Conservation (phyloP, 2,888 invertebrate species). For the Tinea pellionella region DNA sequence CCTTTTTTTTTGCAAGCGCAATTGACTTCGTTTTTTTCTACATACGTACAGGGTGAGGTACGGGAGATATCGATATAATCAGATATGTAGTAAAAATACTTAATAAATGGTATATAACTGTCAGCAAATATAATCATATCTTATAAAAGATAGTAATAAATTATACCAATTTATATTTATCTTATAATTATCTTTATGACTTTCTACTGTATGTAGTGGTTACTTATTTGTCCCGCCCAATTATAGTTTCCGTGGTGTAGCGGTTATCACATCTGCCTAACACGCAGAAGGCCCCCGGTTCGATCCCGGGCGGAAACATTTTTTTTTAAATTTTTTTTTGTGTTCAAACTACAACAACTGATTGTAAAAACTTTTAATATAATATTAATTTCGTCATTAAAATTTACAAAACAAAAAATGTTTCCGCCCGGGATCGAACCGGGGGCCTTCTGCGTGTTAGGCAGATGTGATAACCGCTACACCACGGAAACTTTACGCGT, state of each 20-base stretch:
- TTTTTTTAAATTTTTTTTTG: neutral
- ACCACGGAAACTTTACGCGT: conserved; percentile 74
- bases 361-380: too few relatives aligned
- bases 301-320: conserved; percentile 27
- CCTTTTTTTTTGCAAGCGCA: too few relatives aligned
- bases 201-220: too few relatives aligned
- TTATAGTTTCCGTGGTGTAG: conserved; percentile 81
- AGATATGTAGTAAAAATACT: too few relatives aligned
- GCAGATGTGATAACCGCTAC: conserved; percentile 92
- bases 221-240: neutral
- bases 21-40: too few relatives aligned
- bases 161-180: neutral
- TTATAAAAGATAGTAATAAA: too few relatives aligned
- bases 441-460: conserved; percentile 50
- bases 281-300: conserved; percentile 28
- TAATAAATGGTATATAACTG: too few relatives aligned
- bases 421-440: conserved; percentile 28
- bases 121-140: too few relatives aligned
- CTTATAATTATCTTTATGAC: neutral
- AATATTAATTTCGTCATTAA: too few relatives aligned
- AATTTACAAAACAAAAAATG: conserved; percentile 16
- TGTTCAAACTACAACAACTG: too few relatives aligned
- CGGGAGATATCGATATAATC: too few relatives aligned
- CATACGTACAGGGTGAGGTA: too few relatives aligned
- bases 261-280: conserved; percentile 90